Evolutionary conservation across 2,888 invertebrate genomes (phyloP), one percentile per base, ranked within the genome.

Genomic region (Pseudococcus jackbeardsleyi): DNA sequence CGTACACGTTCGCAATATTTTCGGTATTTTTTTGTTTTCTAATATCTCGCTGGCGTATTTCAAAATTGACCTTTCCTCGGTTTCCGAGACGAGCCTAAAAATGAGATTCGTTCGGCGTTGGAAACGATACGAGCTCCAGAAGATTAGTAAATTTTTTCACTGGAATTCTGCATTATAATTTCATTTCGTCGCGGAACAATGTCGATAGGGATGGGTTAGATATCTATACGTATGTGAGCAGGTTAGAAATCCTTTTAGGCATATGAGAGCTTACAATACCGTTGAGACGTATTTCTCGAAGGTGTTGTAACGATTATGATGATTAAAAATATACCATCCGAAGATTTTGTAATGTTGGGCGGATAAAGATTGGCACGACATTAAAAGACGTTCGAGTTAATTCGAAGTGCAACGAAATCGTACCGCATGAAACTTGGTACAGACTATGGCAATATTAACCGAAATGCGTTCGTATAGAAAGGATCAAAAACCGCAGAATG

Each of bases 391-490:
- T 68, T 59, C 50, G 17, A 64, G 59, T 68, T 86, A 86, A 86
- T 86, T 86, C 86, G 86, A 86, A 86, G 46, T 68, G 86, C 68
- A 86, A 86, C 64, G 86, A 86, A 86, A 86, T 86, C 22, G 42
- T 86, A 59, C 86, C 64, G 86, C 86, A 86, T 86, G 68, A 86
- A 86, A 86, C 39, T 39, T 22, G 72, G 17, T 22, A 12, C 2
- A 42, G 86, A 68, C 19, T 33, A 5, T 42, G 59, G 85, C 39
- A 68, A 86, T 68, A 86, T 86, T 86, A 86, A 86, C 86, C 86
- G 86, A 68, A 86, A 86, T 86, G 86, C 86, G 86, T 19, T 86
- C 42, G 42, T 72, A 68, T 46, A 86, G 86, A 86, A 86, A 86
- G 86, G 86, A 86, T 86, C 86, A 68, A 59, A 86, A 86, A 68